Evolutionary conservation across 2,113 vertebrate species (phyloP).

Genomic region (Xiphorhynchus elegans): DNA sequence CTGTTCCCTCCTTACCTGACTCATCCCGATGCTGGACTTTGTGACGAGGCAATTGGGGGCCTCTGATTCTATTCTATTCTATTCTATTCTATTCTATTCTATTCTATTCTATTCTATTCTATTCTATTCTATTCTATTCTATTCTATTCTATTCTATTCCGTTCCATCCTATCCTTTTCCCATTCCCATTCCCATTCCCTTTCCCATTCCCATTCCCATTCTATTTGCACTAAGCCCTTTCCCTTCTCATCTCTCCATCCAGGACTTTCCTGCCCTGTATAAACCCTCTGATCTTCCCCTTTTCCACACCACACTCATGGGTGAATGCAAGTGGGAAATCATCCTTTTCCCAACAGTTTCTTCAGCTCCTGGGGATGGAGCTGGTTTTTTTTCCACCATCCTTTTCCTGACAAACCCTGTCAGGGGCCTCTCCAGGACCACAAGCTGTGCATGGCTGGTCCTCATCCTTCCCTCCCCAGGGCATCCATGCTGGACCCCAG

Average conservation of each 20-base stretch:
- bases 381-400: accelerated
- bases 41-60: background rate
- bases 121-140: too few relatives aligned
- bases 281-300: background rate
- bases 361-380: background rate
- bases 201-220: background rate
- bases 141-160: too few relatives aligned
- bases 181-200: too few relatives aligned
- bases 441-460: accelerated
- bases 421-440: background rate
- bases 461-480: background rate
- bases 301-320: background rate
- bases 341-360: background rate
- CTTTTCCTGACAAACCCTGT: background rate
- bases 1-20: background rate
- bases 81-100: too few relatives aligned
- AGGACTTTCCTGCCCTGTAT: background rate
- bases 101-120: too few relatives aligned
- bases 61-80: too few relatives aligned
- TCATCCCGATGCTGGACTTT: background rate
- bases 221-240: background rate
- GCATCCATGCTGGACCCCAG: background rate
- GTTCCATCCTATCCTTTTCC: too few relatives aligned
- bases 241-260: background rate
- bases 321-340: background rate